Base-by-base conservation (phyloP, 2,797 vertebrate species). In the Syngnathus rostellatus region DNA sequence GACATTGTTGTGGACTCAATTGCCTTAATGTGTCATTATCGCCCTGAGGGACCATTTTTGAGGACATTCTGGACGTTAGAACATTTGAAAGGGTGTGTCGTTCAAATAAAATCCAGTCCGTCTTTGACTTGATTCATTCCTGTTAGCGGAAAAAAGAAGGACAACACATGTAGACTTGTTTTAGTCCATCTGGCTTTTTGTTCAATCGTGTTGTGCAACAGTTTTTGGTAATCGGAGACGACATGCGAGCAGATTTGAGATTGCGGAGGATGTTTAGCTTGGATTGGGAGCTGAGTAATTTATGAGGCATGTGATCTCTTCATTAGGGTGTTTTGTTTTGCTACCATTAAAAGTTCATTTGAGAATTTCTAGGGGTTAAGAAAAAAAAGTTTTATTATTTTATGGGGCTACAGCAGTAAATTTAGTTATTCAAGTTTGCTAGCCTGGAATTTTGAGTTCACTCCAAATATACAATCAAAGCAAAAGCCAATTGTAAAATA, bases 1-100 rank as follows among this genome's bases (percentile, higher is more conserved):
- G 62, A 41, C 73, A 46, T 68, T 73, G 64, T 67, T 63, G 57
- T 64, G 68, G 72, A 21, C 68, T 37, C 63, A 41, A 62, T 66
- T 69, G 63, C 31, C 31, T 4, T 31, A 3, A 31, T 31, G 31
- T 31, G 31, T 31, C 31, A 31, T 31, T 31, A 31, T 31, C 3
- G 31, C 3, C 31, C 31, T 31, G 31, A 31, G 31, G 31, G 31
- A 12, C 1, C 40, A 43, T 45, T 23, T 61, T 62, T 25, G 21
- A 7, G 60, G 60, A 43, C n/a, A 62, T 43, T 21, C 23, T 41
- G 39, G n/a, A 23, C 10, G 0, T 55, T 10, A 11, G 9, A 60
- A n/a, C 19, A 41, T 60, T 60, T 40, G 31, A 41, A 40, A 6
- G 58, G 38, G 10, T 39, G 38, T n/a, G 19, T 21, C 9, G 40